These are phyloP conservation scores for Saguinus imperator DNA, from an alignment of 2,113 vertebrate genomes.

Conservation along the genomic window DNA sequence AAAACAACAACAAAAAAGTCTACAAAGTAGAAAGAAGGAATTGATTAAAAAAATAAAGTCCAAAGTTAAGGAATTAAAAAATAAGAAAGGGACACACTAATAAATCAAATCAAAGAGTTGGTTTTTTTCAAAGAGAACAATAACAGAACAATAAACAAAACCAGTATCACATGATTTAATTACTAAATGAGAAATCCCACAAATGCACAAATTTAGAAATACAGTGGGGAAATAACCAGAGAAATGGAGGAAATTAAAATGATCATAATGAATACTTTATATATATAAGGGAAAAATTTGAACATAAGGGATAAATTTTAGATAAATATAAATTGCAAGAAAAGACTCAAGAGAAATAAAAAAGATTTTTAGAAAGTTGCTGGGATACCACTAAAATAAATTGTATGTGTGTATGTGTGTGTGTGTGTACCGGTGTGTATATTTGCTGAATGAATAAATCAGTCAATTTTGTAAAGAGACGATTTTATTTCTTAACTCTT, in stretches of 20 bases:
- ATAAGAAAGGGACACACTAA: not conserved
- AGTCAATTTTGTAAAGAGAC: not conserved
- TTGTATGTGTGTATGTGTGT: not conserved
- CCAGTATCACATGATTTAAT: not conserved
- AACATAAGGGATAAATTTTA: not conserved
- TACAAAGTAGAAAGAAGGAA: not conserved
- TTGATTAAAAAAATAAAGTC: not conserved
- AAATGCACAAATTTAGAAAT: conserved; percentile 25
- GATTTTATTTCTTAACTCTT: not conserved
- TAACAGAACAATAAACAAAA: conserved; percentile 9
- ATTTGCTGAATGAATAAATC: not conserved
- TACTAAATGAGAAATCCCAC: not conserved
- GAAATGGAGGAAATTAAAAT: conserved; percentile 41
- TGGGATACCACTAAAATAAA: not conserved
- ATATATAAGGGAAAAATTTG: not conserved
- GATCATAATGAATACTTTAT: not conserved
- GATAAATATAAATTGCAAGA: not conserved
- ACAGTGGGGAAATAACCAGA: not conserved
- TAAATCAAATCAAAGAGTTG: not conserved
- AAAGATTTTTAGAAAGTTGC: conserved; percentile 13
- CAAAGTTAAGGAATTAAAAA: conserved; percentile 25
- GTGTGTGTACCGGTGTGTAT: not conserved
- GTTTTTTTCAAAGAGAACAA: conserved; percentile 23
- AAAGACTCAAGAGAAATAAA: not conserved
- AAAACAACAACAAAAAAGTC: not conserved